Evolutionary conservation across 2,888 invertebrate genomes (phyloP).

Genomic region (Neoascia interrupta): DNA sequence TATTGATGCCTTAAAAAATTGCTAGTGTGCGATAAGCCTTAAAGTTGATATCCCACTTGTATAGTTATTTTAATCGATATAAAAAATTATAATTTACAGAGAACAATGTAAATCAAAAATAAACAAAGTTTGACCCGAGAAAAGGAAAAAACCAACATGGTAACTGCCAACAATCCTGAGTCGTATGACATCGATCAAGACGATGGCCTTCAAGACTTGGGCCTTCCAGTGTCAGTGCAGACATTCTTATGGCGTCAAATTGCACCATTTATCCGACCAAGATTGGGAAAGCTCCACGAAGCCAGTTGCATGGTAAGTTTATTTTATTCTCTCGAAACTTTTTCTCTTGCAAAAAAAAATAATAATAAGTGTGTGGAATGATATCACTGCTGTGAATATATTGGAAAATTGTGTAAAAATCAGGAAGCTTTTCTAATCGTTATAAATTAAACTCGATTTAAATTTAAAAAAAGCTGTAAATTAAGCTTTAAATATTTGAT

Average conservation of each 20-base stretch:
- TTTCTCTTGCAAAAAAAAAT: slow-evolving; percentile 10
- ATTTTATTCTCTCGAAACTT: background rate
- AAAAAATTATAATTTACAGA: slow-evolving; percentile 14
- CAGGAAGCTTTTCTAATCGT: too few relatives aligned
- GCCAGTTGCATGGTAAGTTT: slow-evolving; percentile 96
- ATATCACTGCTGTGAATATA: slow-evolving; percentile 25
- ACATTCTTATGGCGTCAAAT: slow-evolving; percentile 98
- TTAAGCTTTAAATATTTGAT: slow-evolving; percentile 71
- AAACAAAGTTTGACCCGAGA: background rate
- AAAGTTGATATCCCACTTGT: too few relatives aligned
- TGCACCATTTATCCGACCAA: slow-evolving; percentile 97
- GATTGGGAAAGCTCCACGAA: slow-evolving; percentile 97
- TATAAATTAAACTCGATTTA: too few relatives aligned
- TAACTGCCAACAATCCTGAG: slow-evolving; percentile 74
- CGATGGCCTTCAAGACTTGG: slow-evolving; percentile 86
- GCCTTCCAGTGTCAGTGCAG: slow-evolving; percentile 96
- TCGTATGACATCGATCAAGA: slow-evolving; percentile 81
- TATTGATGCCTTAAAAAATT: too few relatives aligned
- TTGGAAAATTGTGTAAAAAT: background rate
- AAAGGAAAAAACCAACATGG: slow-evolving; percentile 70
- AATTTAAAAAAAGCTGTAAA: slow-evolving; percentile 70
- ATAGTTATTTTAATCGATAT: too few relatives aligned
- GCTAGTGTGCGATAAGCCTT: too few relatives aligned
- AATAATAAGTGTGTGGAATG: slow-evolving; percentile 54
- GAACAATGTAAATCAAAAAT: slow-evolving; percentile 33